phyloP scores from a whole-genome alignment of 2,888 invertebrate species.

The Phaonia tiefii region DNA sequence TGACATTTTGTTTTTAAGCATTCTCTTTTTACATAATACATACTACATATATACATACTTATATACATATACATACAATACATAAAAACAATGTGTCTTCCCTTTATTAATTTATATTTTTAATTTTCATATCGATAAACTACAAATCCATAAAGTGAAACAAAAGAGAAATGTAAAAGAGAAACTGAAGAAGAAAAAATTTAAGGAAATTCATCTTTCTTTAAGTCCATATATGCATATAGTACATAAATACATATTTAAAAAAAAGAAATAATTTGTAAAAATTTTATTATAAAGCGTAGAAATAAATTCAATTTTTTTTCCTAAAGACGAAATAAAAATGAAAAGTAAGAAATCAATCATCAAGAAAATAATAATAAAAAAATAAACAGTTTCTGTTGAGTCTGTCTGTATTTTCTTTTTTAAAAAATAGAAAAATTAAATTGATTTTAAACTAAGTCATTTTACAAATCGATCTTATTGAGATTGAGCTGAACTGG shows the following conservation, averaged over 20 bases:
- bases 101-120: conserved; percentile 37
- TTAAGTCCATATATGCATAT: conserved; percentile 20
- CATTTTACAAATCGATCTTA: too few species aligned
- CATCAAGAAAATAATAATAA: background rate
- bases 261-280: conserved; percentile 28
- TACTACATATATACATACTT: conserved; percentile 42
- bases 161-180: background rate
- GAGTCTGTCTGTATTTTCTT: too few species aligned
- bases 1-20: conserved; percentile 57
- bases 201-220: conserved; percentile 30
- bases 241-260: conserved; percentile 17
- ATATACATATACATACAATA: conserved; percentile 40
- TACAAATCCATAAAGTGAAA: background rate
- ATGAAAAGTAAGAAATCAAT: conserved; percentile 19
- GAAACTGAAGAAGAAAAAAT: background rate
- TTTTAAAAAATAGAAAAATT: too few species aligned
- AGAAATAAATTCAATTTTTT: conserved; percentile 33
- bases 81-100: conserved; percentile 37
- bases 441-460: too few species aligned
- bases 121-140: conserved; percentile 28
- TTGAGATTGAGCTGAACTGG: too few species aligned
- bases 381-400: too few species aligned
- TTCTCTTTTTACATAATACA: conserved; percentile 50
- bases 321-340: conserved; percentile 39
- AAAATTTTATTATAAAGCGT: conserved; percentile 28